Percentiles rank a stretch among this genome's conserved stretches.
These are phyloP conservation scores for Dynastes grantii DNA, from an alignment of 2,888 invertebrate species.

Conservation along the genomic window DNA sequence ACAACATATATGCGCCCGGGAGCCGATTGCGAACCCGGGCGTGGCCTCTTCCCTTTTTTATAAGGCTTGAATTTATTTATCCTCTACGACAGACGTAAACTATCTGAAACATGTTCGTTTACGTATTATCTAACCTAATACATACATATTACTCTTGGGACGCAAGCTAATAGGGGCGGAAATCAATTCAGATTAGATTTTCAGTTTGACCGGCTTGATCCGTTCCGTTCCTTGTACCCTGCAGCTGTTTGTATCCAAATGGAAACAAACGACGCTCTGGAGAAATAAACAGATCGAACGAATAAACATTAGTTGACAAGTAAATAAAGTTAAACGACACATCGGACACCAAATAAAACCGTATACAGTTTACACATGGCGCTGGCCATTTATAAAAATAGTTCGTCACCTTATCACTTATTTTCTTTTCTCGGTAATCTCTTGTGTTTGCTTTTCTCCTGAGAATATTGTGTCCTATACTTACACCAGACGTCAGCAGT, in stretches of 20 bases:
- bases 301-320: conserved; percentile 45
- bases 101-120: conserved; percentile 6
- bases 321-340: conserved; percentile 46
- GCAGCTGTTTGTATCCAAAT: conserved; percentile 45
- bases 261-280: conserved; percentile 44
- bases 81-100: not conserved
- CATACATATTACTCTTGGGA: conserved; percentile 20
- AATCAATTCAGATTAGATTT: conserved; percentile 42
- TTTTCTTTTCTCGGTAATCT: conserved; percentile 42
- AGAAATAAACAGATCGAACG: conserved; percentile 46
- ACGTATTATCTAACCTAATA: conserved; percentile 13
- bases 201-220: conserved; percentile 39
- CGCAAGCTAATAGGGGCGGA: conserved; percentile 39
- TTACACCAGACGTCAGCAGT: too few species aligned
- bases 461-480: not conserved
- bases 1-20: too few species aligned
- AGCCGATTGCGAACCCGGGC: too few species aligned
- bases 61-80: too few species aligned
- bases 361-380: conserved; percentile 21
- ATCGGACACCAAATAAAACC: conserved; percentile 39
- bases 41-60: too few species aligned
- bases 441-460: conserved; percentile 32
- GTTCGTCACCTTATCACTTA: conserved; percentile 45
- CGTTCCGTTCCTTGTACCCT: conserved; percentile 42
- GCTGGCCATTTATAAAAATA: conserved; percentile 42